These are phyloP conservation scores for Phyllotreta cruciferae DNA, from an alignment of 2,888 invertebrate species.

Conservation along the genomic window DNA sequence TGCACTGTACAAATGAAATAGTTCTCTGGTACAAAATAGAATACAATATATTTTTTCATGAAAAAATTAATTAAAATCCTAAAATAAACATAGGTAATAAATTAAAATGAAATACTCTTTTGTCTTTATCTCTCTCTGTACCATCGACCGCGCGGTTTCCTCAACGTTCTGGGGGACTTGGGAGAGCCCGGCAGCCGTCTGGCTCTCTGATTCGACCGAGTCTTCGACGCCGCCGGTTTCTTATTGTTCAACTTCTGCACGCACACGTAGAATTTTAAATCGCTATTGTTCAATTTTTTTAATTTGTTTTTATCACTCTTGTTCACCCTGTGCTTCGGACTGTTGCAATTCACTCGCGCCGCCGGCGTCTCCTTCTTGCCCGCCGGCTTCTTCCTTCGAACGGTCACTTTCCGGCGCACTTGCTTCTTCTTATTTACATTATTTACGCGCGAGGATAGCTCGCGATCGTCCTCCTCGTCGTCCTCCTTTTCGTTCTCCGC, in stretches of 20 bases:
- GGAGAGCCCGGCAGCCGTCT: constrained; percentile 54
- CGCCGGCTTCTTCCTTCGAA: constrained; percentile 30
- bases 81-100: constrained; percentile 22
- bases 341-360: neutral
- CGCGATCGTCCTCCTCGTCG: constrained; percentile 40
- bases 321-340: constrained; percentile 33
- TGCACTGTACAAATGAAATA: constrained; percentile 43
- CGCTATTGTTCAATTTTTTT: constrained; percentile 53
- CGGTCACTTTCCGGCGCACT: constrained; percentile 18
- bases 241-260: constrained; percentile 69
- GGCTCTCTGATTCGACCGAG: constrained; percentile 40
- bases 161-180: constrained; percentile 56
- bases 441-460: constrained; percentile 47
- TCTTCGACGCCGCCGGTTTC: constrained; percentile 38
- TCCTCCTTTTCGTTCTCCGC: too few species aligned
- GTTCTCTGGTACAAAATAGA: constrained; percentile 52
- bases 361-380: constrained; percentile 29
- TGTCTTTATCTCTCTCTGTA: constrained; percentile 57
- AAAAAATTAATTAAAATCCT: constrained; percentile 32
- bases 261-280: constrained; percentile 70
- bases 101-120: constrained; percentile 22
- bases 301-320: constrained; percentile 42
- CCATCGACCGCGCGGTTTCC: constrained; percentile 58
- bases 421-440: constrained; percentile 28
- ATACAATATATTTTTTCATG: constrained; percentile 41